Evolutionary conservation across 1,140 invertebrate genomes (phyloP).

Genomic region (Neoseiulus cucumeris): DNA sequence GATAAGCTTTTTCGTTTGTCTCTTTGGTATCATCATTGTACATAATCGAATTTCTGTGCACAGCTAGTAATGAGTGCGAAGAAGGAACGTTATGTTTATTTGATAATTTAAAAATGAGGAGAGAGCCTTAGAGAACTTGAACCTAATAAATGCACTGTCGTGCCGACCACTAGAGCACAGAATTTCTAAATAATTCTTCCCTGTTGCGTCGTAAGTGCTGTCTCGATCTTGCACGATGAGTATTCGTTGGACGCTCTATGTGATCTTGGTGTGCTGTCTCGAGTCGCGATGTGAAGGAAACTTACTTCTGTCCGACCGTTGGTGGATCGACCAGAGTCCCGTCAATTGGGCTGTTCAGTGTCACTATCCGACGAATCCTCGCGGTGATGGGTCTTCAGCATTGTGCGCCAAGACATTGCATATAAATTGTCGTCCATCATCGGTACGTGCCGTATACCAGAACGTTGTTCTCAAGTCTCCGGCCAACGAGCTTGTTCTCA

Average conservation of each 20-base stretch:
- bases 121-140: too few relatives aligned
- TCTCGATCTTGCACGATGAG: not conserved
- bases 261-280: not conserved
- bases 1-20: not conserved
- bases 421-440: not conserved
- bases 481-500: not conserved
- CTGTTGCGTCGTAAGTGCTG: too few relatives aligned
- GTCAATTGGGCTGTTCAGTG: not conserved
- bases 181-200: too few relatives aligned
- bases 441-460: constrained; percentile 2
- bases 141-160: too few relatives aligned
- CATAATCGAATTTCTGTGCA: too few relatives aligned
- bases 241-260: not conserved
- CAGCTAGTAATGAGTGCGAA: too few relatives aligned
- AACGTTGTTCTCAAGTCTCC: not conserved
- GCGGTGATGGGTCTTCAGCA: not conserved
- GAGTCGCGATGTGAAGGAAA: not conserved
- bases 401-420: not conserved
- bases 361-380: not conserved
- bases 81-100: too few relatives aligned
- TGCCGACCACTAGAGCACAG: too few relatives aligned
- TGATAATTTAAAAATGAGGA: too few relatives aligned
- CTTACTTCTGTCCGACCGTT: not conserved
- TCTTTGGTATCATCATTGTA: too few relatives aligned
- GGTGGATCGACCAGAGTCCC: constrained; percentile 5